phyloP scores from a whole-genome alignment of 1,140 invertebrate genomes.

The Drosophila teissieri region DNA sequence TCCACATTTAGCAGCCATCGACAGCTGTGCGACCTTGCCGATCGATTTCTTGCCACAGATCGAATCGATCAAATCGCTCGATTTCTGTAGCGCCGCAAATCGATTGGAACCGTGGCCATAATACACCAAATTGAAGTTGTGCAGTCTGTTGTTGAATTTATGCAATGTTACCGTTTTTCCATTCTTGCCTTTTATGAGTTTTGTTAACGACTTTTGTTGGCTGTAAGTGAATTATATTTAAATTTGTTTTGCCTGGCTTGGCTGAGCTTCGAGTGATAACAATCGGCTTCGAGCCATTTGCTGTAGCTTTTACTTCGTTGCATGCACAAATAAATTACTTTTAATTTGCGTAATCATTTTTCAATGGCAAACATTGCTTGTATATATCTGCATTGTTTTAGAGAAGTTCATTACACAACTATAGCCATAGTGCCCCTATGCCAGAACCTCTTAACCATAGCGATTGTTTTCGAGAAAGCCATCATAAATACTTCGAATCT shows the following conservation, averaged over 20 bases:
- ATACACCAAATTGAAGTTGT: constrained; percentile 64
- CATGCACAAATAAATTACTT: constrained; percentile 71
- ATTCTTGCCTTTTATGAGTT: constrained; percentile 42
- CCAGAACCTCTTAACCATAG: constrained; percentile 18
- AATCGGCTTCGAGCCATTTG: constrained; percentile 58
- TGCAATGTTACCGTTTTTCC: constrained; percentile 64
- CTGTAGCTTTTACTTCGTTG: constrained; percentile 60
- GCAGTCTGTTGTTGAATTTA: constrained; percentile 60
- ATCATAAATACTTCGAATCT: constrained; percentile 43
- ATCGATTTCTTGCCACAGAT: constrained; percentile 58
- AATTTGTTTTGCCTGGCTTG: constrained; percentile 66
- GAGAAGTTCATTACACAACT: constrained; percentile 61
- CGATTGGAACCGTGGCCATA: constrained; percentile 58
- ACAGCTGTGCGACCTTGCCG: constrained; percentile 70
- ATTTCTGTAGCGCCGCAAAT: constrained; percentile 70
- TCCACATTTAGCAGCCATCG: constrained; percentile 52
- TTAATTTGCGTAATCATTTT: constrained; percentile 79
- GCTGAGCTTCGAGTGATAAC: constrained; percentile 64
- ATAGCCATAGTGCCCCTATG: neutral
- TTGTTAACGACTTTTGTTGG: constrained; percentile 22
- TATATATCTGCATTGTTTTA: constrained; percentile 39
- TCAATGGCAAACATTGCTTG: constrained; percentile 64
- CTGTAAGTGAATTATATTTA: constrained; percentile 75
- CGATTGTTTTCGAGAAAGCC: constrained; percentile 44
- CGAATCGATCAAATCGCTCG: constrained; percentile 33